A percentile compares a stretch with the other conserved stretches of the same genome.
phyloP scores from a whole-genome alignment of 2,888 invertebrate species.

The Lasioglossum oenotherae region DNA sequence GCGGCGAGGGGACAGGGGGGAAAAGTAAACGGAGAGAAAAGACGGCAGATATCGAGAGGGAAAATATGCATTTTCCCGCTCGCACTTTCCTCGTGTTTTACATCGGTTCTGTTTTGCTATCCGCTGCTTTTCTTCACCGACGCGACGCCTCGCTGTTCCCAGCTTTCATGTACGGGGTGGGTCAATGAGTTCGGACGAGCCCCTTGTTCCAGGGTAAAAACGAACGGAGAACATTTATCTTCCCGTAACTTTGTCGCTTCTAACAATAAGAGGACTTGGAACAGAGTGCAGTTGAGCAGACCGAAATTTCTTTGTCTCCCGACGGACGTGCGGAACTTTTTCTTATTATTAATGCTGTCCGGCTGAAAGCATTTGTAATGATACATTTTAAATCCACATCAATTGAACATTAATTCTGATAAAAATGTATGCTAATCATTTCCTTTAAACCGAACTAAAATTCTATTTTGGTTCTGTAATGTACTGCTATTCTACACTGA shows the following conservation, averaged over 20 bases:
- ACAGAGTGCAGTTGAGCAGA: neutral
- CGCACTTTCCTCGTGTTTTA: slow-evolving; percentile 22
- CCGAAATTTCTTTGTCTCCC: neutral
- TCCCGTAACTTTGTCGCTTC: neutral
- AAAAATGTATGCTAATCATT: no score
- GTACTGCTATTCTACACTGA: no score
- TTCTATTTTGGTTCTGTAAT: no score
- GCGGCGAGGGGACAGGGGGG: neutral
- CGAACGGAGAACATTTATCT: neutral
- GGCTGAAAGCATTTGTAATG: no score
- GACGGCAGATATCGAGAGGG: slow-evolving; percentile 29
- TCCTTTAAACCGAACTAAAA: no score
- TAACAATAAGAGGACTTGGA: no score
- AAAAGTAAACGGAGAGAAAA: slow-evolving; percentile 44
- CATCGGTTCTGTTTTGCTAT: slow-evolving; percentile 34
- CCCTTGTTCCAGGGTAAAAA: neutral
- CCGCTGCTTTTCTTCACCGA: slow-evolving; percentile 15
- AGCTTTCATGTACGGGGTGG: slow-evolving; percentile 14
- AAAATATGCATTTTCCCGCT: slow-evolving; percentile 43
- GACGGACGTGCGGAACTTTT: neutral
- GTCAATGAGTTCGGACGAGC: neutral
- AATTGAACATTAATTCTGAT: neutral
- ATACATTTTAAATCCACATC: neutral
- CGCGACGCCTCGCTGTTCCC: slow-evolving; percentile 11
- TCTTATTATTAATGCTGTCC: neutral